Conservation (phyloP, 2,797 vertebrate genomes). For the Chaunax sp. region DNA sequence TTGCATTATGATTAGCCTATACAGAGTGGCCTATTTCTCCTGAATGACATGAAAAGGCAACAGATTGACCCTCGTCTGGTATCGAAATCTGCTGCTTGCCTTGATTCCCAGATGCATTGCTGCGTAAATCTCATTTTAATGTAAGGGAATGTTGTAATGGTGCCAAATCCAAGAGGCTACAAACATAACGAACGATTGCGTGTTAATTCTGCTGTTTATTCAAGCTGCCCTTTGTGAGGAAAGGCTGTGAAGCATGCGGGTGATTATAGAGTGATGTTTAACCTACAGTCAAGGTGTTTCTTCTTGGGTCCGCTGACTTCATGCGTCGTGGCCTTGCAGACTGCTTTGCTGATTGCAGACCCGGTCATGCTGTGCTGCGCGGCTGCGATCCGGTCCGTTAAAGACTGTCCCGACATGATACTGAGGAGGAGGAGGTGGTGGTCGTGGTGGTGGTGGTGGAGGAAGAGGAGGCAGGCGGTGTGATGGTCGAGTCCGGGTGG, state of each 20-base stretch:
- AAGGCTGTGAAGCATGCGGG: constrained; percentile 42
- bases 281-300: constrained; percentile 93
- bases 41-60: constrained; percentile 66
- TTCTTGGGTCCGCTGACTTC: constrained; percentile 90
- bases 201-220: constrained; percentile 54
- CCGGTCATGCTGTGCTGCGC: constrained; percentile 94
- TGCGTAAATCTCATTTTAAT: constrained; percentile 52
- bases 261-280: constrained; percentile 54
- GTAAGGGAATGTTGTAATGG: constrained; percentile 62
- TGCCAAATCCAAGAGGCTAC: constrained; percentile 60
- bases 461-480: constrained; percentile 49
- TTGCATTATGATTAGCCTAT: constrained; percentile 69
- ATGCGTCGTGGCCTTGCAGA: constrained; percentile 89
- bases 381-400: constrained; percentile 91
- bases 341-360: constrained; percentile 88
- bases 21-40: constrained; percentile 72
- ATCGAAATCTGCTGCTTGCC: constrained; percentile 21
- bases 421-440: constrained; percentile 41
- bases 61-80: constrained; percentile 21
- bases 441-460: constrained; percentile 10
- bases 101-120: constrained; percentile 8
- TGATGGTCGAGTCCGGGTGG: constrained; percentile 61
- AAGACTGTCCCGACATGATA: constrained; percentile 92
- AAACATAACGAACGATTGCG: constrained; percentile 35
- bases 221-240: constrained; percentile 69